These are phyloP conservation scores for Lates calcarifer DNA, from an alignment of 2,113 vertebrate species.

Conservation along the genomic window DNA sequence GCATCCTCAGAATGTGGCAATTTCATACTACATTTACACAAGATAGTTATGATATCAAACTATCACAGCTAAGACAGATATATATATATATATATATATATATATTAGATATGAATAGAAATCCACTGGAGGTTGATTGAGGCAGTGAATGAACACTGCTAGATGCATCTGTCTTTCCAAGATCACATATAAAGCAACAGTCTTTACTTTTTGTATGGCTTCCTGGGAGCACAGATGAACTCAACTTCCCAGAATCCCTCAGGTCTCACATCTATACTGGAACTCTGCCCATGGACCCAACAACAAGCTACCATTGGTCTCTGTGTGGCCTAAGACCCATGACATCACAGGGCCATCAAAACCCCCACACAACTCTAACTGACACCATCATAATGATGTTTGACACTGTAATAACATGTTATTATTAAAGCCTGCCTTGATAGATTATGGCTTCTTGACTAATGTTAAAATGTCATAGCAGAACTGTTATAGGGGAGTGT, in stretches of 20 bases:
- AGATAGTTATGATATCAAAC: not conserved
- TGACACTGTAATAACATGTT: not conserved
- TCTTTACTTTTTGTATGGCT: not conserved
- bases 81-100: too few species aligned
- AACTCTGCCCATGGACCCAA: too few species aligned
- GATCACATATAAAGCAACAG: not conserved
- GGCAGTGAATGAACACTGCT: not conserved
- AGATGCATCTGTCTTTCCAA: not conserved
- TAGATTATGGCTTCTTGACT: not conserved
- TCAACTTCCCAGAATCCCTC: too few species aligned
- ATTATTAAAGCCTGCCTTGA: not conserved
- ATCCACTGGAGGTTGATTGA: not conserved
- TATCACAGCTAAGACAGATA: not conserved
- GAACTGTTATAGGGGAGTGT: not conserved
- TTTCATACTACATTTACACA: not conserved
- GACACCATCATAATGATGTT: not conserved
- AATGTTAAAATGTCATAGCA: not conserved
- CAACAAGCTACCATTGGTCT: too few species aligned
- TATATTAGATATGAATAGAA: not conserved
- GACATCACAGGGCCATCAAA: too few species aligned
- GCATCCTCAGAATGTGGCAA: not conserved
- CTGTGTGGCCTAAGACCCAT: too few species aligned
- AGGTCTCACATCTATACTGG: too few species aligned
- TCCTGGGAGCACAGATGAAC: too few species aligned
- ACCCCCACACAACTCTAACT: too few species aligned